A percentile compares a stretch with the other conserved stretches of the same genome.
phyloP scores from a whole-genome alignment of 1,140 invertebrate species.

The fruit fly (Drosophila melanogaster) region Release_6_plus_ISO1_MT NT_037436.4:20174501-20175000 shows the following conservation, averaged over 20 bases:
- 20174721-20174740: neutral
- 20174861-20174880: no score
- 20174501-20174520: slow-evolving; percentile 47
- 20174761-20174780: no score
- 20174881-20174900: no score
- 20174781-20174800: no score
- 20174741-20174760: no score
- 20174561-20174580: slow-evolving; percentile 31
- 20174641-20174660: slow-evolving; percentile 36
- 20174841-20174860: no score
- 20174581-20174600: slow-evolving; percentile 41
- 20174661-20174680: slow-evolving; percentile 36
- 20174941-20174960: no score
- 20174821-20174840: no score
- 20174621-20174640: slow-evolving; percentile 27
- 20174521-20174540: slow-evolving; percentile 5
- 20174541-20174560: slow-evolving; percentile 31
- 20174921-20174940: no score
- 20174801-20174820: no score
- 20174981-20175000: neutral
- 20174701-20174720: slow-evolving; percentile 10
- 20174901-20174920: no score
- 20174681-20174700: slow-evolving; percentile 14
- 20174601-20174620: slow-evolving; percentile 4
- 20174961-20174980: neutral